Evolutionary conservation across 2,888 invertebrate genomes (phyloP).

Genomic region (Aleiodes leptofemur): DNA sequence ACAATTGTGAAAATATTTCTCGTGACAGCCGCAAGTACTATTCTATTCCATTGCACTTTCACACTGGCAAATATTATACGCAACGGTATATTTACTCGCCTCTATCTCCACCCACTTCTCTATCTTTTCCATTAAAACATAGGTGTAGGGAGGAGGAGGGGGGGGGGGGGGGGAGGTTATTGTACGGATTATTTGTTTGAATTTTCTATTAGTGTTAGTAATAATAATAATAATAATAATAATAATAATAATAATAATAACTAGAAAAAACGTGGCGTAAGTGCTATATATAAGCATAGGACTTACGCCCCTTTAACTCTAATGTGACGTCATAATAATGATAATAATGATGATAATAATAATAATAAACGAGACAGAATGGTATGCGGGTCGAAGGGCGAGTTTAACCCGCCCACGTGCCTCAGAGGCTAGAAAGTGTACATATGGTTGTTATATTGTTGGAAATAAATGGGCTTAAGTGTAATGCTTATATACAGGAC

Average conservation of each 20-base stretch:
- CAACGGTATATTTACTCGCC: slow-evolving; percentile 58
- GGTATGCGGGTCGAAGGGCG: slow-evolving; percentile 44
- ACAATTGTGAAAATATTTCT: slow-evolving; percentile 4
- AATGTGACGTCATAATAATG: no score
- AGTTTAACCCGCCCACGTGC: slow-evolving; percentile 29
- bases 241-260: no score
- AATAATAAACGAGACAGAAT: slow-evolving; percentile 43
- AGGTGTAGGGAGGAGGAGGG: no score
- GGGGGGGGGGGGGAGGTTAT: neutral
- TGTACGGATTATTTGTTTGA: neutral
- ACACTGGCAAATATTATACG: slow-evolving; percentile 61
- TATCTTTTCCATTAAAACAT: neutral
- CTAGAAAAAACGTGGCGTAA: no score
- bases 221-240: neutral
- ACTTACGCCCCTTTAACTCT: no score
- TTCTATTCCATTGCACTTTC: slow-evolving; percentile 58
- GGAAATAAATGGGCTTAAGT: no score
- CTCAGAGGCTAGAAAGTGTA: slow-evolving; percentile 30
- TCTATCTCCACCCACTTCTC: slow-evolving; percentile 55
- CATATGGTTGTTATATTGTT: neutral
- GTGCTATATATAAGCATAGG: no score
- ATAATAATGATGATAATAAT: no score
- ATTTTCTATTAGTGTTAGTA: slow-evolving; percentile 17
- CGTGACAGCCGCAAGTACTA: slow-evolving; percentile 48
- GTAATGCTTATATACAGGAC: no score